Percentiles rank a stretch among this genome's conserved stretches.
Evolutionary conservation across 53 echinoderm and acorn worm genomes (phyloP).

Genomic region (Henricia sp.): DNA sequence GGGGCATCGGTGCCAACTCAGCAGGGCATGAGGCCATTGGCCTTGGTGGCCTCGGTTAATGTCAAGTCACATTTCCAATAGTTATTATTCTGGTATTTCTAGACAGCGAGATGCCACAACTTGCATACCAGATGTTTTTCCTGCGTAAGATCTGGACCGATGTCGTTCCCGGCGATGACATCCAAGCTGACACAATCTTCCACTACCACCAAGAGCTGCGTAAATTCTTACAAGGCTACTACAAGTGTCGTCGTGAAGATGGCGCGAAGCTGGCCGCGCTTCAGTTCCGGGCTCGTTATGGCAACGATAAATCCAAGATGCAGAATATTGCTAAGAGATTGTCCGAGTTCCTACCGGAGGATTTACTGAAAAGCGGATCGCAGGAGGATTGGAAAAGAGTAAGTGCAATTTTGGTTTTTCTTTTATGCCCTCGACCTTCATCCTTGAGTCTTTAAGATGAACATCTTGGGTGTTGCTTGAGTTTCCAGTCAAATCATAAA

Average conservation of each 20-base stretch:
- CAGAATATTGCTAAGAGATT: slow-evolving; percentile 68
- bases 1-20: too few species aligned
- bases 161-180: slow-evolving; percentile 92
- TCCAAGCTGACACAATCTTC: slow-evolving; percentile 93
- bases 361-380: slow-evolving; percentile 66
- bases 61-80: too few species aligned
- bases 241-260: slow-evolving; percentile 89
- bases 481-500: too few species aligned
- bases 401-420: slow-evolving; percentile 26
- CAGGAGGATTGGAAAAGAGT: slow-evolving; percentile 96
- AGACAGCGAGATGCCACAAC: slow-evolving; percentile 52
- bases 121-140: slow-evolving; percentile 80
- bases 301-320: slow-evolving; percentile 82
- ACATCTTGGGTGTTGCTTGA: too few species aligned
- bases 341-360: slow-evolving; percentile 77
- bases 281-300: slow-evolving; percentile 81
- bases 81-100: background rate
- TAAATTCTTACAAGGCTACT: slow-evolving; percentile 92
- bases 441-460: too few species aligned
- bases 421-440: too few species aligned
- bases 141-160: slow-evolving; percentile 99
- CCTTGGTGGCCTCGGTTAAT: too few species aligned
- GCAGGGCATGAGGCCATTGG: too few species aligned
- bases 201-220: slow-evolving; percentile 99
- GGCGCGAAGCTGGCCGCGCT: slow-evolving; percentile 88